phyloP scores from a whole-genome alignment of 2,113 vertebrate species.

The Willisornis vidua region DNA sequence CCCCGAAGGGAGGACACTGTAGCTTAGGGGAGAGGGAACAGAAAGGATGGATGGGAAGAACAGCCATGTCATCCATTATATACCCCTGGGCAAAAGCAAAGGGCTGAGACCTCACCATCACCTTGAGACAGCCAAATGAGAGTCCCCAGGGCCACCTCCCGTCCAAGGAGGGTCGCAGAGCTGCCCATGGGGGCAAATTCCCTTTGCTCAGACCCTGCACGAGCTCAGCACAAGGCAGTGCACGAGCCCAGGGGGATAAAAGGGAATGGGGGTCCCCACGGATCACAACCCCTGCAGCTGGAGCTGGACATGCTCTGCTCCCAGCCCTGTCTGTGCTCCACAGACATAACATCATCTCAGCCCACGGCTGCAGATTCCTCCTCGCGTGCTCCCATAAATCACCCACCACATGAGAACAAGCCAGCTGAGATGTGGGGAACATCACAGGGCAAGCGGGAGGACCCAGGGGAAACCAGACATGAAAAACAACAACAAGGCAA shows the following conservation, averaged over 20 bases:
- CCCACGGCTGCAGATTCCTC: neutral
- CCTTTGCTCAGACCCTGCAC: neutral
- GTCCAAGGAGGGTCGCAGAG: neutral
- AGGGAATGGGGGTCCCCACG: accelerated
- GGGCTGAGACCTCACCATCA: neutral
- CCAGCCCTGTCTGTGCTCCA: neutral
- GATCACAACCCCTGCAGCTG: slow-evolving; percentile 52
- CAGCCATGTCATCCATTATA: neutral
- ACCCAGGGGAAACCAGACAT: neutral
- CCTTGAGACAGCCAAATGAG: neutral
- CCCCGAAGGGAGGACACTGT: slow-evolving; percentile 80
- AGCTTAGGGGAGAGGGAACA: slow-evolving; percentile 61
- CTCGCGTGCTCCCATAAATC: neutral
- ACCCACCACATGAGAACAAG: neutral
- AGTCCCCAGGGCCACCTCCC: neutral
- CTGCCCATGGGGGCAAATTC: neutral
- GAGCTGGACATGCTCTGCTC: neutral
- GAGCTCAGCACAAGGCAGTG: neutral
- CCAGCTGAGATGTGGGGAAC: neutral
- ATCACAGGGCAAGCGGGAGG: neutral
- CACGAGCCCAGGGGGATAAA: accelerated
- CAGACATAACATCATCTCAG: slow-evolving; percentile 59
- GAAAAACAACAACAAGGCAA: neutral
- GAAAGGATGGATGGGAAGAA: neutral
- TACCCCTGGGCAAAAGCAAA: neutral